phyloP scores from a whole-genome alignment of 1,140 invertebrate genomes.

The Lepidurus apus region DNA sequence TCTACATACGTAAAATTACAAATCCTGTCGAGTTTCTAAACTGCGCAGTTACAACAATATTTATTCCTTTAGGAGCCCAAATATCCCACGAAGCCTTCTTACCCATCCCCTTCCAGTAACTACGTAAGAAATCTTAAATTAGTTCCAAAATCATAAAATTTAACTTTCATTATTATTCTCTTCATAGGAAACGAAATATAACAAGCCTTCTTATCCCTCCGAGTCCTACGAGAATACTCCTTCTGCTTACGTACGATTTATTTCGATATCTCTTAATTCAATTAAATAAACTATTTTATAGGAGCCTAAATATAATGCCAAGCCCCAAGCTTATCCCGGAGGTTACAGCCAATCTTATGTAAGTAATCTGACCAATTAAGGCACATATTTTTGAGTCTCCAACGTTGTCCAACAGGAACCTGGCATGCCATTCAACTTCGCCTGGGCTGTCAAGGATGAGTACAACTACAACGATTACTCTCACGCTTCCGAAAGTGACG shows the following conservation, averaged over 20 bases:
- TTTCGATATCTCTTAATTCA: neutral
- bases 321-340: neutral
- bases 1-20: neutral
- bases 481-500: conserved; percentile 26
- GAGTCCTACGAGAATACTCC: neutral
- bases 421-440: conserved; percentile 15
- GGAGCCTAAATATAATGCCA: neutral
- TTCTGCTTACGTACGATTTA: neutral
- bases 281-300: neutral
- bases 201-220: neutral
- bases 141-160: neutral
- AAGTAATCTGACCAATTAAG: neutral
- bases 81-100: neutral
- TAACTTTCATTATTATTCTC: neutral
- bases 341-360: neutral
- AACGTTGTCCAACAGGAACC: neutral
- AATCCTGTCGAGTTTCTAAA: neutral
- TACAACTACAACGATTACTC: conserved; percentile 18
- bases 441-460: conserved; percentile 13
- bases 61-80: neutral
- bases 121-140: neutral
- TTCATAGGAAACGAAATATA: neutral
- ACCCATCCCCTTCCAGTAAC: neutral
- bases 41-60: neutral
- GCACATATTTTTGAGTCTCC: neutral